Evolutionary conservation across 2,113 vertebrate species (phyloP).

Genomic region (Odocoileus virginianus): DNA sequence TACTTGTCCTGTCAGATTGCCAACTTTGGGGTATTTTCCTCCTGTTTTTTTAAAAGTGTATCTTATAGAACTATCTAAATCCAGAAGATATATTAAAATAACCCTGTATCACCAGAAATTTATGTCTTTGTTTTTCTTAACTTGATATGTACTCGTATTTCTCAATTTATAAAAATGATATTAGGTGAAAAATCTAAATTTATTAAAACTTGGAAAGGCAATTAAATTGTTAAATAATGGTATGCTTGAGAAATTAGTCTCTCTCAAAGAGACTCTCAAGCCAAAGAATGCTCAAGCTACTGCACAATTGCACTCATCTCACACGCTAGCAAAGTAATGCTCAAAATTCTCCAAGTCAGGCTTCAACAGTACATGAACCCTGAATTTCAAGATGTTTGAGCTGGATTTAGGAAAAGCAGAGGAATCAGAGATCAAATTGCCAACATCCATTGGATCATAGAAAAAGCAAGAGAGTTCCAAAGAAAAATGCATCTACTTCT

Average conservation of each 20-base stretch:
- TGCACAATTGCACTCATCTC: neutral
- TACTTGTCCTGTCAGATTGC: neutral
- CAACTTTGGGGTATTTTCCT: neutral
- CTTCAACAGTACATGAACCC: neutral
- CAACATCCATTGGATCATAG: fast-evolving
- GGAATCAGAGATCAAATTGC: neutral
- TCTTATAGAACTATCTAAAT: neutral
- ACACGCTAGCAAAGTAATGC: neutral
- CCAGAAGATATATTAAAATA: neutral
- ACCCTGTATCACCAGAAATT: neutral
- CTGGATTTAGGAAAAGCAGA: neutral
- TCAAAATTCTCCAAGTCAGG: neutral
- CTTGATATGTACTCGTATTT: neutral
- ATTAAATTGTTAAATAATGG: neutral
- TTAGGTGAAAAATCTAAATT: neutral
- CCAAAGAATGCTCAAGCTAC: neutral
- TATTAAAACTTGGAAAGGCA: neutral
- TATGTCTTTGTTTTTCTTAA: neutral
- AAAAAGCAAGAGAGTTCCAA: neutral
- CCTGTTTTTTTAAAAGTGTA: neutral
- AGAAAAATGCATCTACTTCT: neutral
- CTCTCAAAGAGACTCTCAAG: neutral
- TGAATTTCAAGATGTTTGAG: neutral
- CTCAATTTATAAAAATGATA: neutral
- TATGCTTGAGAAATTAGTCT: neutral